phyloP scores from a whole-genome alignment of 2,113 vertebrate genomes.

The Catagonus wagneri region DNA sequence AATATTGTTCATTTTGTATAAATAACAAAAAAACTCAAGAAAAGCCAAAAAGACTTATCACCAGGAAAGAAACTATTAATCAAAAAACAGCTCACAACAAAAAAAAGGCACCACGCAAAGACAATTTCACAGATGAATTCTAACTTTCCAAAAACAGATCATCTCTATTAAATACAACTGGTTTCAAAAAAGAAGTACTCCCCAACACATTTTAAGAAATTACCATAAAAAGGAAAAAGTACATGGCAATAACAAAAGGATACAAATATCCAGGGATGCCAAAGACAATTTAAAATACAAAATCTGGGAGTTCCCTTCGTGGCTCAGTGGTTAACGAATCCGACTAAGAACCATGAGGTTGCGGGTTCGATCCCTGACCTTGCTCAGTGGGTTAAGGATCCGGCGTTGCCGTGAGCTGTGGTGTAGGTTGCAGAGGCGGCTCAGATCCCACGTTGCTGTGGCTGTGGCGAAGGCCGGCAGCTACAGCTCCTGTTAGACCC shows the following conservation, averaged over 20 bases:
- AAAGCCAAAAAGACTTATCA: slow-evolving; percentile 6
- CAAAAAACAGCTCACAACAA: slow-evolving; percentile 19
- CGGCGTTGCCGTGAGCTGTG: no score
- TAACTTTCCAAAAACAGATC: slow-evolving; percentile 40
- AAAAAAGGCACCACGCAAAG: slow-evolving; percentile 47
- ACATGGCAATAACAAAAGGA: slow-evolving; percentile 26
- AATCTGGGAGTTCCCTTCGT: no score
- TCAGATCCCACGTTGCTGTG: no score
- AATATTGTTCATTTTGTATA: slow-evolving; percentile 44
- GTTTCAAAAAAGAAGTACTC: slow-evolving; percentile 48
- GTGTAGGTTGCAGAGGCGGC: no score
- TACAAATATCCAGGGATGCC: slow-evolving; percentile 23
- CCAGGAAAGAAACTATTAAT: slow-evolving; percentile 30
- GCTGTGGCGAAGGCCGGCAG: no score
- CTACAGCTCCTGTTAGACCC: no score
- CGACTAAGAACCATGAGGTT: no score
- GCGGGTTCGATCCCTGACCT: no score
- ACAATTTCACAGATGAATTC: slow-evolving; percentile 45
- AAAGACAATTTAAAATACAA: slow-evolving; percentile 50
- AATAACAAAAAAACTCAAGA: neutral
- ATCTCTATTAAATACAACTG: slow-evolving; percentile 50
- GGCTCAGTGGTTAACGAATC: no score
- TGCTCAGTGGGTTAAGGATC: no score
- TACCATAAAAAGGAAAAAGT: slow-evolving; percentile 25
- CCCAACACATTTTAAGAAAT: slow-evolving; percentile 16